Conservation (phyloP, 2,797 vertebrate genomes). For the Erpetoichthys calabaricus region DNA sequence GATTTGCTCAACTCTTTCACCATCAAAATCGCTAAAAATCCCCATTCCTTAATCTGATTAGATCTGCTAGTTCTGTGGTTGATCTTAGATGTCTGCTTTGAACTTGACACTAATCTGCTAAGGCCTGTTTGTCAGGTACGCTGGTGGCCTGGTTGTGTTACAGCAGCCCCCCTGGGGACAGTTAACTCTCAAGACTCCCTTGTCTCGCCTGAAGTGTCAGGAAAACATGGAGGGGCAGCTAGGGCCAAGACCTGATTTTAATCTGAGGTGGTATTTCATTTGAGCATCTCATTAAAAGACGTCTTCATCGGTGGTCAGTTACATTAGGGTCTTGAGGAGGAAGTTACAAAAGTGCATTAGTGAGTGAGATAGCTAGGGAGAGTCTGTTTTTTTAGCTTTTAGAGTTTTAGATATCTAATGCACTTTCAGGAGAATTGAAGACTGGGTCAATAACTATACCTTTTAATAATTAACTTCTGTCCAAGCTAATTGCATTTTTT, state of each 20-base stretch:
- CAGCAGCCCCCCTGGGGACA: constrained; percentile 52
- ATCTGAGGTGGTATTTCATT: constrained; percentile 57
- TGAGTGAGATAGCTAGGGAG: constrained; percentile 32
- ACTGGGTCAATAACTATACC: constrained; percentile 67
- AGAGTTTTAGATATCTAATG: constrained; percentile 63
- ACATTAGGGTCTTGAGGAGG: constrained; percentile 40
- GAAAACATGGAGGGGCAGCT: constrained; percentile 22
- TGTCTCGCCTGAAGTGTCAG: constrained; percentile 29
- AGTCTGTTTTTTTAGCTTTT: constrained; percentile 24
- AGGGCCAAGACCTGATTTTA: constrained; percentile 36
- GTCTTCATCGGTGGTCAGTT: constrained; percentile 41
- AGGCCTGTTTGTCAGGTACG: constrained; percentile 43
- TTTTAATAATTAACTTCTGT: constrained; percentile 65
- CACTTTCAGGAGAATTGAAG: constrained; percentile 60
- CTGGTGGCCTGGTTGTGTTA: constrained; percentile 36
- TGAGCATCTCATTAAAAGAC: constrained; percentile 54
- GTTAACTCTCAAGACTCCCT: constrained; percentile 45
- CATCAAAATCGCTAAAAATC: no score
- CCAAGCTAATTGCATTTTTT: constrained; percentile 65
- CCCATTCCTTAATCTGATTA: no score
- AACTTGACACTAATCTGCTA: constrained; percentile 48
- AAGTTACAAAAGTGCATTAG: constrained; percentile 51
- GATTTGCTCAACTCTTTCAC: no score
- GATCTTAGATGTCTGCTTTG: constrained; percentile 15
- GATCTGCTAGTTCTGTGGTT: no score